phyloP scores from a whole-genome alignment of 2,888 invertebrate genomes.

The Hybos culiciformis region DNA sequence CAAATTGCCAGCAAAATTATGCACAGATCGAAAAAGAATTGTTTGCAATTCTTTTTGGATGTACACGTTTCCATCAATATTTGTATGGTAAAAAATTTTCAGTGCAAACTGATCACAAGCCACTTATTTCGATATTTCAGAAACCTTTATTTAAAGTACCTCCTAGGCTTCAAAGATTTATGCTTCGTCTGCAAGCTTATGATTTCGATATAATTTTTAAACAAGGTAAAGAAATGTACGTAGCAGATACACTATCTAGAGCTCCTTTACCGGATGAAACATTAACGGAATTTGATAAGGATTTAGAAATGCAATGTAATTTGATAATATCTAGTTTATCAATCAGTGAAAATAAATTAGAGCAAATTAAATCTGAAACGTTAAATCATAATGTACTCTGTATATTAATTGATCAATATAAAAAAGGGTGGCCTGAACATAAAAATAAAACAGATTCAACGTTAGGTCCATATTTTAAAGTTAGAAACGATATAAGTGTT shows the following conservation, averaged over 20 bases:
- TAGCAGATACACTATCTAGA: slow-evolving; percentile 7
- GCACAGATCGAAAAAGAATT: too few species aligned
- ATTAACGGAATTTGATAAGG: not conserved
- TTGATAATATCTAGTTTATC: not conserved
- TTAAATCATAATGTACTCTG: not conserved
- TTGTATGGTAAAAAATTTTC: slow-evolving; percentile 1
- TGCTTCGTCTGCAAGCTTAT: too few species aligned
- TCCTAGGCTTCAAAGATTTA: slow-evolving; percentile 5
- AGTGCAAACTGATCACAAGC: slow-evolving; percentile 5
- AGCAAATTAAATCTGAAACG: not conserved
- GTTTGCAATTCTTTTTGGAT: slow-evolving; percentile 4
- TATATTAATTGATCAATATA: not conserved
- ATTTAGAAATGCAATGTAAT: not conserved
- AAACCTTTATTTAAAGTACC: slow-evolving; percentile 2
- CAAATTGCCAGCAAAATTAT: not conserved
- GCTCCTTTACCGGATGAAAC: not conserved
- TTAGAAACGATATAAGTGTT: slow-evolving; percentile 10
- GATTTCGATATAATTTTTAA: slow-evolving; percentile 3
- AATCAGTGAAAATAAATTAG: not conserved
- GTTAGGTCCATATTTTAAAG: slow-evolving; percentile 5
- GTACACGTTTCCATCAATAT: slow-evolving; percentile 4
- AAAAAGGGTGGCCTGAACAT: not conserved
- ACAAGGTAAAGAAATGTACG: slow-evolving; percentile 4
- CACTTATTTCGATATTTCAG: slow-evolving; percentile 3
- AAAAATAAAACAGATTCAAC: slow-evolving; percentile 8